Evolutionary conservation across 2,797 vertebrate genomes (phyloP).

Genomic region (Bradypodion ventrale): DNA sequence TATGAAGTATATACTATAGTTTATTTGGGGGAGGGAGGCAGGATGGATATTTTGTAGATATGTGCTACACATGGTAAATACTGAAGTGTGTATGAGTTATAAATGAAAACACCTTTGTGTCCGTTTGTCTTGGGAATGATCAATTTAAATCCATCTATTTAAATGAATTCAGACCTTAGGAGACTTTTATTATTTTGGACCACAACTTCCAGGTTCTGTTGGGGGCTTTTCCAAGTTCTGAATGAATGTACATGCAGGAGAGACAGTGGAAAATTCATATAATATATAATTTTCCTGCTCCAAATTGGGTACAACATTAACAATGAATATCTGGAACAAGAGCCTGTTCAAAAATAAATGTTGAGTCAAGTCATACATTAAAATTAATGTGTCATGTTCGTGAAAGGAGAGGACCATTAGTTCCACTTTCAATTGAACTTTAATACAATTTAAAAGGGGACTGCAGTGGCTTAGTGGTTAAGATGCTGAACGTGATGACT

Average conservation of each 20-base stretch:
- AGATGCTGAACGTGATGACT: too few relatives aligned
- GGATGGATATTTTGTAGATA: not conserved
- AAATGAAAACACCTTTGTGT: not conserved
- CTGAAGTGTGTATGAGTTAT: not conserved
- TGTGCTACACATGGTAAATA: too few relatives aligned
- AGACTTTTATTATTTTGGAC: too few relatives aligned
- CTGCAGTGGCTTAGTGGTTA: too few relatives aligned
- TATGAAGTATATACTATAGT: not conserved
- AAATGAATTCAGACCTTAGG: too few relatives aligned
- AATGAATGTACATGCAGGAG: fast-evolving
- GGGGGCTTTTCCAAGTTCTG: too few relatives aligned
- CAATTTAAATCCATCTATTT: not conserved
- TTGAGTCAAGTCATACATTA: not conserved
- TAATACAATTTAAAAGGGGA: too few relatives aligned
- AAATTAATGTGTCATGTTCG: too few relatives aligned
- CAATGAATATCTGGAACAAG: not conserved
- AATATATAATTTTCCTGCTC: not conserved
- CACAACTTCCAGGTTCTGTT: too few relatives aligned
- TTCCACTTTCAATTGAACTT: not conserved
- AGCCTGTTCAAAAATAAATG: not conserved
- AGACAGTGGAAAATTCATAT: not conserved
- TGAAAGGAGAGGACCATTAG: not conserved
- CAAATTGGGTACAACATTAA: not conserved
- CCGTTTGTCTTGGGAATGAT: not conserved
- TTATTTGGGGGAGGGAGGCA: not conserved